phyloP scores from a whole-genome alignment of 2,888 invertebrate genomes.

The Protophormia terraenovae region DNA sequence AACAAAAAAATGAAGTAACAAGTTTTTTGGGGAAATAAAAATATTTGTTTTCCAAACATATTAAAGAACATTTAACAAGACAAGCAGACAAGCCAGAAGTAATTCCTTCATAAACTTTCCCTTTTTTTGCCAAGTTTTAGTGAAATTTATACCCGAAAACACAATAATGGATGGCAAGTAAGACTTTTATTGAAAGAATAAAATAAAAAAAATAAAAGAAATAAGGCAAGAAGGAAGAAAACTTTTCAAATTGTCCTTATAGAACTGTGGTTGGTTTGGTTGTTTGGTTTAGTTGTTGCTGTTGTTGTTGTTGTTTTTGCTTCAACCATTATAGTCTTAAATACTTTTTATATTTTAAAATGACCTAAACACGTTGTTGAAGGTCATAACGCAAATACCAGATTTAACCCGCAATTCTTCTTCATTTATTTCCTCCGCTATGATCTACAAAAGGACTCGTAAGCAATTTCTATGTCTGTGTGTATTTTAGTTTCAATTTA shows the following conservation, averaged over 20 bases:
- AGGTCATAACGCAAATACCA: slow-evolving; percentile 52
- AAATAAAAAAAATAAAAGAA: no score
- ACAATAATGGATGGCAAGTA: background rate
- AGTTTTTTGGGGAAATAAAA: slow-evolving; percentile 25
- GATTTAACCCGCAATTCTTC: slow-evolving; percentile 22
- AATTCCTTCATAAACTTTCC: slow-evolving; percentile 22
- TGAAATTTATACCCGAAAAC: background rate
- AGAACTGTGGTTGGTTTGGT: slow-evolving; percentile 36
- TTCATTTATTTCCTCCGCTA: background rate
- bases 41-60: slow-evolving; percentile 56
- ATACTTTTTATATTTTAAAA: slow-evolving; percentile 37
- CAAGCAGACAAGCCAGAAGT: background rate
- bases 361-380: slow-evolving; percentile 54
- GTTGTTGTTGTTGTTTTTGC: background rate
- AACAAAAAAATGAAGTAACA: background rate
- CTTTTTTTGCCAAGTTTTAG: background rate
- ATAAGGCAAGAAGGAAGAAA: background rate
- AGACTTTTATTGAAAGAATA: background rate
- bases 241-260: slow-evolving; percentile 38
- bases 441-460: background rate
- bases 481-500: slow-evolving; percentile 29
- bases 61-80: slow-evolving; percentile 46
- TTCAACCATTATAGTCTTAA: background rate
- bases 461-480: background rate
- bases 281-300: background rate